These are phyloP conservation scores for Phycodurus eques DNA, from an alignment of 2,113 vertebrate genomes.

Conservation along the genomic window DNA sequence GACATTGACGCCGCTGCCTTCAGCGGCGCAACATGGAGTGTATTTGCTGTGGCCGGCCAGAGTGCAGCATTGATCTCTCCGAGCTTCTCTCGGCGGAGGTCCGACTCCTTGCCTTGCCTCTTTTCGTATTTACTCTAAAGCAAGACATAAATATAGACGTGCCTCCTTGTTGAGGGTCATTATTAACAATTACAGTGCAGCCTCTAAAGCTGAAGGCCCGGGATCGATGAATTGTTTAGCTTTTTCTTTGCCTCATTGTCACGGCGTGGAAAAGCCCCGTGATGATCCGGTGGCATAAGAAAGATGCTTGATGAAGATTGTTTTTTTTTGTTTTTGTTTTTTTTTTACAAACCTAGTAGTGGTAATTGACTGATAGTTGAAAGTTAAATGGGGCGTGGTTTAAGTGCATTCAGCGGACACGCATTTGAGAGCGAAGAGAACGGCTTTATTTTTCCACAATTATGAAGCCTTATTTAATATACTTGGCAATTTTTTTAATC, in stretches of 20 bases:
- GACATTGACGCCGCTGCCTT: slow-evolving; percentile 14
- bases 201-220: not conserved
- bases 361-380: too few species aligned
- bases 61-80: slow-evolving; percentile 37
- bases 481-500: too few species aligned
- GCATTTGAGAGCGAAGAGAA: too few species aligned
- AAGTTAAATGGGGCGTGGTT: too few species aligned
- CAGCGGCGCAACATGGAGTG: slow-evolving; percentile 21
- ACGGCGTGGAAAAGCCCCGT: too few species aligned
- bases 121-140: slow-evolving; percentile 37
- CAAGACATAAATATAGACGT: slow-evolving; percentile 26
- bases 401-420: too few species aligned
- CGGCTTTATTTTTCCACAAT: too few species aligned
- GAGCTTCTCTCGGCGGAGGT: slow-evolving; percentile 33
- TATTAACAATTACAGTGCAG: slow-evolving; percentile 18
- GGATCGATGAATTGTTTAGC: not conserved
- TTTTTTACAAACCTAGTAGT: too few species aligned
- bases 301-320: too few species aligned
- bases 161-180: slow-evolving; percentile 26
- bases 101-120: slow-evolving; percentile 34
- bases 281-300: too few species aligned
- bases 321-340: too few species aligned
- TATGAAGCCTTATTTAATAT: too few species aligned
- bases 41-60: slow-evolving; percentile 26
- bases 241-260: not conserved